A percentile compares a stretch with the other conserved stretches of the same genome.
Conservation (phyloP, 2,113 vertebrate genomes). For the Etheostoma spectabile region DNA sequence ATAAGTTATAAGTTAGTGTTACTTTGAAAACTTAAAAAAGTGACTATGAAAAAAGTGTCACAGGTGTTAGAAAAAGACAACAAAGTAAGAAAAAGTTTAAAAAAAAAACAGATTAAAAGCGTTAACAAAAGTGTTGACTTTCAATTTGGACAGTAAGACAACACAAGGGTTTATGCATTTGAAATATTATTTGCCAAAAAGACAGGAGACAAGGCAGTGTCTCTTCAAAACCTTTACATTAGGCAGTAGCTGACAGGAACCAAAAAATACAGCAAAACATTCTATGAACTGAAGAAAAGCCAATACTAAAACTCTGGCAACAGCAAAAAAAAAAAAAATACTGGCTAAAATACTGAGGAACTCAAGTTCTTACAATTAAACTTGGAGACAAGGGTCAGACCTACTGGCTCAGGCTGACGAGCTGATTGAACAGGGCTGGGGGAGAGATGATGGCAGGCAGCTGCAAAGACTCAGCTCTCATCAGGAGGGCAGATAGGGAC, state of each 20-base stretch:
- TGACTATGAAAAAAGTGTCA: too few species aligned
- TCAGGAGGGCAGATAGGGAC: neutral
- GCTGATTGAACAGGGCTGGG: neutral
- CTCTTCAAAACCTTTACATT: neutral
- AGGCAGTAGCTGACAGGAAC: too few species aligned
- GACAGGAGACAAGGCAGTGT: neutral
- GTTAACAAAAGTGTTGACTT: too few species aligned
- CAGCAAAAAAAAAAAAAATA: too few species aligned
- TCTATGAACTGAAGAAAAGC: neutral
- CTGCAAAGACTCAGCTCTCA: conserved; percentile 3
- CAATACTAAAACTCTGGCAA: neutral
- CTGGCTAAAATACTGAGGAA: neutral
- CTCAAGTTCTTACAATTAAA: neutral
- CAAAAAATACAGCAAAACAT: neutral
- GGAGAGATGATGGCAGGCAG: neutral
- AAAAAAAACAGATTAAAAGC: too few species aligned
- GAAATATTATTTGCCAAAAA: neutral
- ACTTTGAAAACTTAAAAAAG: too few species aligned
- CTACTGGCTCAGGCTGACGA: neutral
- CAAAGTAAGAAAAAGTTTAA: too few species aligned
- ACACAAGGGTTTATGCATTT: neutral
- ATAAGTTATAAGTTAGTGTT: too few species aligned
- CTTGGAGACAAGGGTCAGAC: neutral
- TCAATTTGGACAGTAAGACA: too few species aligned
- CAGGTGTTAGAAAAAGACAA: too few species aligned